Evolutionary conservation across 2,888 invertebrate genomes (phyloP).

Genomic region (Rapana venosa): DNA sequence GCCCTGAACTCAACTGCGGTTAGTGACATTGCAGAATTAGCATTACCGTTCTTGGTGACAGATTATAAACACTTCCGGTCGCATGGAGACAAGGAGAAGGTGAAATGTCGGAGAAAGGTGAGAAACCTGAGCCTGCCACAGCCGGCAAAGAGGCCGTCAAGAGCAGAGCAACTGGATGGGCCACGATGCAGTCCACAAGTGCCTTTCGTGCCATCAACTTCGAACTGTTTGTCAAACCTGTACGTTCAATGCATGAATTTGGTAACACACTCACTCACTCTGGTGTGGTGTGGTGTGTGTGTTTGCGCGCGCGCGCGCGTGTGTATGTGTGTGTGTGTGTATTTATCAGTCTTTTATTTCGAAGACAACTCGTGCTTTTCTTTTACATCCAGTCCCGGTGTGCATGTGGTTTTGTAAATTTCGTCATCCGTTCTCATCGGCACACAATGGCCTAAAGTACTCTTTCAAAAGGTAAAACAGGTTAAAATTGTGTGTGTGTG

Average conservation of each 20-base stretch:
- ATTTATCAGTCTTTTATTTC: no score
- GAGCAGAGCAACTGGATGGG: slow-evolving; percentile 51
- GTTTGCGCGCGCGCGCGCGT: not conserved
- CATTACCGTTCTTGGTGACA: no score
- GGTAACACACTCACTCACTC: no score
- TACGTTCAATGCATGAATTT: slow-evolving; percentile 79
- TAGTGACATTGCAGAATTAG: no score
- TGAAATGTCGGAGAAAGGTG: slow-evolving; percentile 30
- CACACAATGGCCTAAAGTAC: no score
- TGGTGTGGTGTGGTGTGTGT: not conserved
- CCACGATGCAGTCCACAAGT: slow-evolving; percentile 82
- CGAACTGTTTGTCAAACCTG: slow-evolving; percentile 93
- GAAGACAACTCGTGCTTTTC: no score
- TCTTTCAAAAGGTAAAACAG: no score
- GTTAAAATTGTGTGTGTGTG: not conserved
- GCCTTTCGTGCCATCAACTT: slow-evolving; percentile 91
- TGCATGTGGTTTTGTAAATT: no score
- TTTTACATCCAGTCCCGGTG: no score
- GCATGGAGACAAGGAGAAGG: not conserved
- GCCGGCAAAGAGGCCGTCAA: slow-evolving; percentile 39
- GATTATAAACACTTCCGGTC: slow-evolving; percentile 22
- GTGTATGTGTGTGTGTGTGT: no score
- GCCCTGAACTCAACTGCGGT: no score
- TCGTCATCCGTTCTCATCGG: no score
- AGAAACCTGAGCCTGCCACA: not conserved